phyloP scores from a whole-genome alignment of 2,888 invertebrate genomes.

The Acleris emargana region DNA sequence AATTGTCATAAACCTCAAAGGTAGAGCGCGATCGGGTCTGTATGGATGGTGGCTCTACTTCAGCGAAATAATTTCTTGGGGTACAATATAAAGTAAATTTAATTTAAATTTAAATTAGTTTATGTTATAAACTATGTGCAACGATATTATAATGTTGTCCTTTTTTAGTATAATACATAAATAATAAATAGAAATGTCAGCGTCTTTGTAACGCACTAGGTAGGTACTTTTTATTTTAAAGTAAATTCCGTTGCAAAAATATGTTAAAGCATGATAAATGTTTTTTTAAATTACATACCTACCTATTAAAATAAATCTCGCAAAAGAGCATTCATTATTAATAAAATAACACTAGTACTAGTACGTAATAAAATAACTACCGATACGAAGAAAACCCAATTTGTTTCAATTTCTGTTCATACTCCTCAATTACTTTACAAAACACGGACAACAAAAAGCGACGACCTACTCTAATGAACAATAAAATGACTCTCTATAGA shows the following conservation, averaged over 20 bases:
- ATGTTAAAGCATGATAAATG: too few relatives aligned
- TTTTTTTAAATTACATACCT: too few relatives aligned
- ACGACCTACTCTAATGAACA: constrained; percentile 12
- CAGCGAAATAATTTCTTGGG: background rate
- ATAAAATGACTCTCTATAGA: constrained; percentile 50
- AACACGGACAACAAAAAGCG: constrained; percentile 18
- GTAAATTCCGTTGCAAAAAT: too few relatives aligned
- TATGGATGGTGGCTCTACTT: constrained; percentile 62
- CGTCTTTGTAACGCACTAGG: too few relatives aligned
- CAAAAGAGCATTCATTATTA: background rate
- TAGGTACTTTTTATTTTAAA: too few relatives aligned
- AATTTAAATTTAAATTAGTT: too few relatives aligned
- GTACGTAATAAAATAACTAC: too few relatives aligned
- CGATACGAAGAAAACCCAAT: background rate
- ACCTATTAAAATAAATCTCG: too few relatives aligned
- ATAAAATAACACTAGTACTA: background rate
- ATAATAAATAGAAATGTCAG: too few relatives aligned
- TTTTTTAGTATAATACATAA: too few relatives aligned
- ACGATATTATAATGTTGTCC: too few relatives aligned
- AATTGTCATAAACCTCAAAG: constrained; percentile 40
- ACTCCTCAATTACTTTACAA: constrained; percentile 25
- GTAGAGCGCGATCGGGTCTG: constrained; percentile 46
- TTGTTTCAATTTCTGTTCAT: background rate
- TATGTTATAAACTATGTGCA: too few relatives aligned
- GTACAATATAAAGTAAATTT: background rate